phyloP scores from a whole-genome alignment of 2,113 vertebrate genomes.

The Aythya baeri region DNA sequence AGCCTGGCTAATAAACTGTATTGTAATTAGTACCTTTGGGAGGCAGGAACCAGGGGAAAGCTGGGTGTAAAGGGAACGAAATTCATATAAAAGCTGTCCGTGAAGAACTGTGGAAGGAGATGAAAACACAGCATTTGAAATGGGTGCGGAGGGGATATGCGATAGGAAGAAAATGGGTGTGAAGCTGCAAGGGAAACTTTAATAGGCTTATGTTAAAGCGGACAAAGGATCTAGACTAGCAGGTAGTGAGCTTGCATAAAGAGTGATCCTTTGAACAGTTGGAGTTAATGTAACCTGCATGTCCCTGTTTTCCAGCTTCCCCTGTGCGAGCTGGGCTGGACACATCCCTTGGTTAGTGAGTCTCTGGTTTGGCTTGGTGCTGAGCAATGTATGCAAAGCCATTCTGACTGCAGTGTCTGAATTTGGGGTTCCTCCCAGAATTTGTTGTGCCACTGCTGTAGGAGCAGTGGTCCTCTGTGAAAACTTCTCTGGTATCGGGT shows the following conservation, averaged over 20 bases:
- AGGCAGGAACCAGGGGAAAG: background rate
- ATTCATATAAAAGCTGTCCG: background rate
- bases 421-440: background rate
- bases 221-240: background rate
- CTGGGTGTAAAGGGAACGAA: background rate
- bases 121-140: background rate
- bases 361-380: background rate
- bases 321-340: background rate
- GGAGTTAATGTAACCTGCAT: background rate
- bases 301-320: background rate
- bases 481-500: rapidly evolving
- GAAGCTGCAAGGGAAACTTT: background rate
- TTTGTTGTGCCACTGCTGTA: background rate
- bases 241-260: background rate
- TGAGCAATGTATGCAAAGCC: background rate
- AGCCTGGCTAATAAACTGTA: constrained; percentile 20
- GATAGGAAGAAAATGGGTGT: background rate
- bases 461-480: background rate
- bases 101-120: background rate
- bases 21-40: constrained; percentile 38
- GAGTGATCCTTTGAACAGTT: background rate
- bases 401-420: background rate
- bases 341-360: background rate
- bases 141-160: background rate
- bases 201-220: background rate